Base-by-base conservation (phyloP, 2,797 vertebrate species). In the Tinamus major region DNA sequence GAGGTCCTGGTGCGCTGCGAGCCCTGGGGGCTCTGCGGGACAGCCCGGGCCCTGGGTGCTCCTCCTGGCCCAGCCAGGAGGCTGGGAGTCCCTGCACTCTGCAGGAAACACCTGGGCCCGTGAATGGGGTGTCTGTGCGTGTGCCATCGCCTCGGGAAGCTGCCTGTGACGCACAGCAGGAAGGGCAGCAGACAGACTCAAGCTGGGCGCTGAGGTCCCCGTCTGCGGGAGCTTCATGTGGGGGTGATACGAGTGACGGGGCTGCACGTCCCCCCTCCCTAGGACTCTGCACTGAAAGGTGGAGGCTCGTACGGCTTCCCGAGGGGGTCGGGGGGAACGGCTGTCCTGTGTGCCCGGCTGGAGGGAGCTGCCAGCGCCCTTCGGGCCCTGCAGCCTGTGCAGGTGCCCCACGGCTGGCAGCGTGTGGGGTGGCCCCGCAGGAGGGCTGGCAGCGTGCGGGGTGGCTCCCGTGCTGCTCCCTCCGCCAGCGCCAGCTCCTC, bases 401-500 rank as follows among this genome's bases (percentile, higher is more conserved):
- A 49, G 48, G 48, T 24, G 51, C 76, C 41, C 26, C 35, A 2
- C 61, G 29, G n/a, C 29, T n/a, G n/a, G 44, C 10, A 18, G 10
- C 17, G 23, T 20, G 16, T 5, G 21, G 69, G 51, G 55, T n/a
- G 48, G 51, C 79, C 44, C 29, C 33, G 2, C 61, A 31, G 74
- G 39, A 29, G 0, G 1, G 23, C 10, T n/a, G n/a, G 65, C 15
- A 18, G 10, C 17, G n/a, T 31, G 24, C 5, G 21, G 65, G 51
- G 55, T n/a, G 48, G 53, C 33, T 31, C 21, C 68, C 3, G 2
- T 37, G 3, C 68, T 83, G 37, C 65, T 48, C 41, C 41, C 55
- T 23, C 75, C 0, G 3, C 10, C 3, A 0, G 0, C 29, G 76
- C n/a, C 76, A 83, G 72, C 76, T 83, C 72, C 0, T 0, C 56